Evolutionary conservation across 2,797 vertebrate genomes (phyloP).

Genomic region (Epinephelus malabaricus): DNA sequence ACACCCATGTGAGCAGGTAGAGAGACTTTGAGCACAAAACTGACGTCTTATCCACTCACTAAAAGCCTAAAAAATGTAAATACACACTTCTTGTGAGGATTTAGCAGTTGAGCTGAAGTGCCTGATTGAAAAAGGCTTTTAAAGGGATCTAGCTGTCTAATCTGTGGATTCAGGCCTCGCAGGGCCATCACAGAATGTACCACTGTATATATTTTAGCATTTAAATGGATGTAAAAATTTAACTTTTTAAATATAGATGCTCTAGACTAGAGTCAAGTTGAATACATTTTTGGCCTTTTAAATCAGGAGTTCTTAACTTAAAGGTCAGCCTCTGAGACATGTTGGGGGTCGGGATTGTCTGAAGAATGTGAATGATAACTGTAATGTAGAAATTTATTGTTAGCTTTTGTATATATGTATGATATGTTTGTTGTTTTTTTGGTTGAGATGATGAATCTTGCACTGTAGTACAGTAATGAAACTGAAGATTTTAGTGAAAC

Average conservation of each 20-base stretch:
- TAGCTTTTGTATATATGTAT: slow-evolving; percentile 59
- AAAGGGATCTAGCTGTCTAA: slow-evolving; percentile 24
- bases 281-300: slow-evolving; percentile 35
- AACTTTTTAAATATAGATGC: slow-evolving; percentile 26
- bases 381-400: slow-evolving; percentile 32
- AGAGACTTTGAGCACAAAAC: slow-evolving; percentile 6
- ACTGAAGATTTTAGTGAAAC: slow-evolving; percentile 27
- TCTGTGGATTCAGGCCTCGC: slow-evolving; percentile 24
- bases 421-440: slow-evolving; percentile 27
- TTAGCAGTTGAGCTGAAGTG: slow-evolving; percentile 28
- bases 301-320: slow-evolving; percentile 41
- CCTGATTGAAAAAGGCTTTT: slow-evolving; percentile 21
- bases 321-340: background rate
- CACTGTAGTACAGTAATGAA: slow-evolving; percentile 45
- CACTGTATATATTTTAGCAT: slow-evolving; percentile 61
- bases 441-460: slow-evolving; percentile 38
- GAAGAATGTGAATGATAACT: slow-evolving; percentile 60
- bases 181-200: slow-evolving; percentile 54
- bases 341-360: slow-evolving; percentile 10
- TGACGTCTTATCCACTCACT: slow-evolving; percentile 11
- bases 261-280: slow-evolving; percentile 18
- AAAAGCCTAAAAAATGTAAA: slow-evolving; percentile 13
- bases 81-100: slow-evolving; percentile 3
- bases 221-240: slow-evolving; percentile 64
- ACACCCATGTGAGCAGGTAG: background rate